Evolutionary conservation across 1,140 invertebrate species (phyloP).

Genomic region (Diprion similis): DNA sequence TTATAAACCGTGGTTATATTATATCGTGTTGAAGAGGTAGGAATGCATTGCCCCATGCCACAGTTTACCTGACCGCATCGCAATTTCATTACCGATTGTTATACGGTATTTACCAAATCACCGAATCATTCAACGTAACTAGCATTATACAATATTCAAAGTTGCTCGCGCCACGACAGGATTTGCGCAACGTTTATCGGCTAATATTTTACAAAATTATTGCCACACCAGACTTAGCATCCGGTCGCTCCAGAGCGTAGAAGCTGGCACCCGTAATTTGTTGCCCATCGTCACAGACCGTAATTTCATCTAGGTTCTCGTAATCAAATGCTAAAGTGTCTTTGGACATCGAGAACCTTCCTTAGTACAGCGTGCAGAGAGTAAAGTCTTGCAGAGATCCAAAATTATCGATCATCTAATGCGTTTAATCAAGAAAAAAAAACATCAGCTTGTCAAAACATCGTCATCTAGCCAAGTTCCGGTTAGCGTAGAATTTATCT

Average conservation of each 20-base stretch:
- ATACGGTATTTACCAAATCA: background rate
- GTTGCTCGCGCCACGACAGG: background rate
- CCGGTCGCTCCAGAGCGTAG: background rate
- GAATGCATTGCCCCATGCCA: no score
- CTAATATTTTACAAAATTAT: background rate
- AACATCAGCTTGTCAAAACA: no score
- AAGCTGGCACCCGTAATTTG: background rate
- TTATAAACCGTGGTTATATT: no score
- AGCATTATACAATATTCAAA: background rate
- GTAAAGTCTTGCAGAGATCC: no score
- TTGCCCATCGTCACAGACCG: background rate
- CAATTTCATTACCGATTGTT: background rate
- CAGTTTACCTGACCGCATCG: background rate
- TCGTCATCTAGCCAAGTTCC: no score
- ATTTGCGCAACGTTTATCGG: background rate
- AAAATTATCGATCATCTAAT: no score
- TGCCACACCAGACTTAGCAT: background rate
- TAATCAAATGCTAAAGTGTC: no score
- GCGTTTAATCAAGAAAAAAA: no score
- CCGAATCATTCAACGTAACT: slow-evolving; percentile 5
- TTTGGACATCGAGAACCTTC: no score
- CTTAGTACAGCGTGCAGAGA: no score
- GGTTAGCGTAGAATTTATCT: no score
- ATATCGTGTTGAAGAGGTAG: no score
- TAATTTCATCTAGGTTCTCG: background rate